Percentiles rank a stretch among this genome's conserved stretches.
Conservation (phyloP, 1,140 invertebrate species). For the Drosophila watanabei region DNA sequence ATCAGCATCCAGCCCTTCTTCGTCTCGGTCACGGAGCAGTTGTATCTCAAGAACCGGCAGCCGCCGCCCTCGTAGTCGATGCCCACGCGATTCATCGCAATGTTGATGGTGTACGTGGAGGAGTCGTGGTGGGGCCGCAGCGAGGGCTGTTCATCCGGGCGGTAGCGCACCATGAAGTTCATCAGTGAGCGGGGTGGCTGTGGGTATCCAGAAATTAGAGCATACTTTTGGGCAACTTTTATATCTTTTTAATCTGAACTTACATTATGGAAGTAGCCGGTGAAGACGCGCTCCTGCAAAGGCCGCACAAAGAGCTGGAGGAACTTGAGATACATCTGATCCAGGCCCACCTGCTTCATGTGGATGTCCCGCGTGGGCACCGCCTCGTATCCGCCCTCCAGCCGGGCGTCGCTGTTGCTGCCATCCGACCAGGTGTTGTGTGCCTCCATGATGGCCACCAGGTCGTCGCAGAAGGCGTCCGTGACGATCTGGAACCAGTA, state of each 20-base stretch:
- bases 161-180: constrained; percentile 99
- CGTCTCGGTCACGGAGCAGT: constrained; percentile 96
- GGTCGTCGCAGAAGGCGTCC: constrained; percentile 93
- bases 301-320: constrained; percentile 95
- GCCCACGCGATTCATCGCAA: constrained; percentile 94
- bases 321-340: constrained; percentile 96
- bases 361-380: constrained; percentile 99
- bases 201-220: constrained; percentile 20
- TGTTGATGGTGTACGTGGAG: constrained; percentile 99
- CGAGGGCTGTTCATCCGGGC: constrained; percentile 97
- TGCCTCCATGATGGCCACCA: constrained; percentile 96
- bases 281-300: constrained; percentile 96
- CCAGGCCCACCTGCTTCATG: constrained; percentile 98
- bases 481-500: constrained; percentile 99
- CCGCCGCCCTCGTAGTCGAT: constrained; percentile 96
- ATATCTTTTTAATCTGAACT: constrained; percentile 73
- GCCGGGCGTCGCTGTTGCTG: constrained; percentile 93
- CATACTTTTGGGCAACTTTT: neutral
- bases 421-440: constrained; percentile 98
- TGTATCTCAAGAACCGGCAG: constrained; percentile 97
- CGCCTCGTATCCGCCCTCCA: constrained; percentile 98
- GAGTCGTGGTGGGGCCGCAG: constrained; percentile 98
- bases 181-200: constrained; percentile 97
- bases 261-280: constrained; percentile 94
- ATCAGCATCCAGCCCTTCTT: constrained; percentile 97